Evolutionary conservation across 92 coral and sea anemone species (phyloP).

Genomic region (Siderastrea siderea): DNA sequence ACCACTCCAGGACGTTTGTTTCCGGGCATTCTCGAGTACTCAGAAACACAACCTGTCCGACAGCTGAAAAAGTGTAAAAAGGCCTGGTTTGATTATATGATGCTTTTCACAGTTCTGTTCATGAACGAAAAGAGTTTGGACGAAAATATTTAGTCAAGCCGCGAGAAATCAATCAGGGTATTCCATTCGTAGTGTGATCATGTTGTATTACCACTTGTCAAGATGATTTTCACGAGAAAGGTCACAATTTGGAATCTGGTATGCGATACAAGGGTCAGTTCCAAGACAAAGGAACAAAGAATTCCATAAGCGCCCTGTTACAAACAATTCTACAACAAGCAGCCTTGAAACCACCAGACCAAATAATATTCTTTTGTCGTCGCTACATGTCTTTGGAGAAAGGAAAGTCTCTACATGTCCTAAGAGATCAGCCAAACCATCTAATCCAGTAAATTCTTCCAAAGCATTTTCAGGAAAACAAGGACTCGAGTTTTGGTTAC

Average conservation of each 20-base stretch:
- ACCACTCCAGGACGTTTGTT: conserved; percentile 19
- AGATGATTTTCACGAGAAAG: background rate
- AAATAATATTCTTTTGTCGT: background rate
- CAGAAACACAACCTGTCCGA: conserved; percentile 31
- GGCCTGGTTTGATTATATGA: conserved; percentile 4
- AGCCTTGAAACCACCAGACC: conserved; percentile 4
- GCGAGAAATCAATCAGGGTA: background rate
- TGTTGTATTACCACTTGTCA: background rate
- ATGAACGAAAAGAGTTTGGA: background rate
- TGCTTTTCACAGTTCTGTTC: conserved; percentile 7
- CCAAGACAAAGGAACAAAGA: conserved; percentile 30
- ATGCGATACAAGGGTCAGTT: conserved; percentile 20
- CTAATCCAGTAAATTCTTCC: background rate
- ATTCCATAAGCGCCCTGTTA: background rate
- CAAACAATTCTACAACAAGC: conserved; percentile 32
- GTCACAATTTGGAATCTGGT: background rate
- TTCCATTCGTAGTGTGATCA: background rate
- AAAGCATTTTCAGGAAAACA: background rate
- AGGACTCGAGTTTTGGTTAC: background rate
- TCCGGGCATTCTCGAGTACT: conserved; percentile 40
- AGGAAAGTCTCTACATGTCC: background rate
- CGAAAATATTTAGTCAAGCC: background rate
- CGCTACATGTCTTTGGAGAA: background rate
- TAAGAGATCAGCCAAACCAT: background rate
- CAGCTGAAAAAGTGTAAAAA: conserved; percentile 49